phyloP scores from a whole-genome alignment of 2,888 invertebrate genomes.

The Arrhopalites spinosus region DNA sequence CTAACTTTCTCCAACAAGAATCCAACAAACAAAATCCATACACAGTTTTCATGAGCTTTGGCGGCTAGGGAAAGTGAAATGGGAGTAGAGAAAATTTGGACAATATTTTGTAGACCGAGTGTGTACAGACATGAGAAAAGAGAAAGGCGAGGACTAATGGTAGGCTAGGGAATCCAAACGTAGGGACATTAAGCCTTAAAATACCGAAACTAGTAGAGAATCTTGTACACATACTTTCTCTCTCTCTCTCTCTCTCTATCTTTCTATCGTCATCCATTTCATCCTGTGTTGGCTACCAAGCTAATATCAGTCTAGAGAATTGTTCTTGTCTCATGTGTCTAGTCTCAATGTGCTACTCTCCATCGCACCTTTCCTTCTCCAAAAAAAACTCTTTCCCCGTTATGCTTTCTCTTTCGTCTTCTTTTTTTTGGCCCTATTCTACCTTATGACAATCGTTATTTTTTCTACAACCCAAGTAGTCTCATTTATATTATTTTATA shows the following conservation, averaged over 20 bases:
- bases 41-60: neutral
- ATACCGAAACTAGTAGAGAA: slow-evolving; percentile 5
- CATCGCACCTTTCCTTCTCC: too few species aligned
- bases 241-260: neutral
- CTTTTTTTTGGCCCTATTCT: too few species aligned
- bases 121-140: neutral
- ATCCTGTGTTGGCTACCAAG: neutral
- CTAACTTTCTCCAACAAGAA: too few species aligned
- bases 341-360: neutral
- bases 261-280: slow-evolving; percentile 7
- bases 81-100: neutral
- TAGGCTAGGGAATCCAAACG: slow-evolving; percentile 11
- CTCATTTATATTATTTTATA: too few species aligned
- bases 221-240: neutral
- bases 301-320: slow-evolving; percentile 15
- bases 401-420: too few species aligned
- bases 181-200: slow-evolving; percentile 21
- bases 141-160: slow-evolving; percentile 14
- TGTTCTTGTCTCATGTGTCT: slow-evolving; percentile 2
- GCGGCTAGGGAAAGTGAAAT: neutral
- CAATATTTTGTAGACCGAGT: slow-evolving; percentile 4
- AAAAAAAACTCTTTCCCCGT: too few species aligned
- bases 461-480: too few species aligned
- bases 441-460: too few species aligned
- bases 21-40: too few species aligned